These are phyloP conservation scores for Drosophila watanabei DNA, from an alignment of 1,140 invertebrate species.

Conservation along the genomic window DNA sequence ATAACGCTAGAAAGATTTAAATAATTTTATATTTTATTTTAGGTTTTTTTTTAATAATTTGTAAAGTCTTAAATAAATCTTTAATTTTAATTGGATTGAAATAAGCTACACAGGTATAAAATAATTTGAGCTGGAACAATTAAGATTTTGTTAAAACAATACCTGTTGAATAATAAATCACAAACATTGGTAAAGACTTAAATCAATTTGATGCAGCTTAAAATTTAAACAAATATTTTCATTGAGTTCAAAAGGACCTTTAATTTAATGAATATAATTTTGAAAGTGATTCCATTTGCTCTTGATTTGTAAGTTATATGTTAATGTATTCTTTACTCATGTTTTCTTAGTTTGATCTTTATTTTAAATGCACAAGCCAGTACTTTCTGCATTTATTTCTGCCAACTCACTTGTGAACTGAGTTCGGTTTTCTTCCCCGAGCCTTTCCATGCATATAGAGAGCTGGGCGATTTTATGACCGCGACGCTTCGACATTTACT, in stretches of 20 bases:
- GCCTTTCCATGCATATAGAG: slow-evolving; percentile 15
- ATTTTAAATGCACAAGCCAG: neutral
- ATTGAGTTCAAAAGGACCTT: neutral
- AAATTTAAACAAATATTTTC: neutral
- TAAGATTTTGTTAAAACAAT: neutral
- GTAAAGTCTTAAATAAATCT: neutral
- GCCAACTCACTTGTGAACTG: slow-evolving; percentile 21
- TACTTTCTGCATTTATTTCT: neutral
- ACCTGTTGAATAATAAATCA: neutral
- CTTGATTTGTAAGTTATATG: neutral
- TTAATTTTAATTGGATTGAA: neutral
- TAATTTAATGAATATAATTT: neutral
- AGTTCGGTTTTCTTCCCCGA: slow-evolving; percentile 27
- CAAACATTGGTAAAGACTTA: neutral
- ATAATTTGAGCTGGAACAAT: neutral
- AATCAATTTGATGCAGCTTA: too few relatives aligned
- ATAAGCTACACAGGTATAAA: neutral
- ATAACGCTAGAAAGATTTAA: neutral
- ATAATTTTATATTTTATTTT: neutral
- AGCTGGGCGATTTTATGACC: slow-evolving; percentile 54
- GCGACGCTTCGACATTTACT: slow-evolving; percentile 75
- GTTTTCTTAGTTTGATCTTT: neutral
- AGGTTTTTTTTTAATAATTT: neutral
- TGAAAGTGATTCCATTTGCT: neutral
- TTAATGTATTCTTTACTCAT: neutral